phyloP scores from a whole-genome alignment of 2,888 invertebrate species.

The Dugesia japonica region DNA sequence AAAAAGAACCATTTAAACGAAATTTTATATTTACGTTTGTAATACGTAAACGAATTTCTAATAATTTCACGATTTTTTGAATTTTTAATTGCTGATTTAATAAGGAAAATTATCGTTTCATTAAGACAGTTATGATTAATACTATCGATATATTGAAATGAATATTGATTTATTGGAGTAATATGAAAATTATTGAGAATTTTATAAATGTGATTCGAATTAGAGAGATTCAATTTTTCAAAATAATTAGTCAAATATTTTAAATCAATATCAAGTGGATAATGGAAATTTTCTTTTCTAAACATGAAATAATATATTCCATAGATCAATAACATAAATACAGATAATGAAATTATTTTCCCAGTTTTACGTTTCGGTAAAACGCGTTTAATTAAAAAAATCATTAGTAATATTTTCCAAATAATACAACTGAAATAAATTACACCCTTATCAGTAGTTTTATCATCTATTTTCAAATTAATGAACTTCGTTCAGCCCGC shows the following conservation, averaged over 20 bases:
- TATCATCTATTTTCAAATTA: no score
- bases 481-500: no score
- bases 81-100: background rate
- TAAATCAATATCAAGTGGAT: background rate
- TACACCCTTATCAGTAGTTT: no score
- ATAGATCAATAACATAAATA: no score
- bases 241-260: background rate
- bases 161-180: background rate
- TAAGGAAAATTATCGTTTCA: background rate
- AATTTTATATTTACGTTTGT: background rate
- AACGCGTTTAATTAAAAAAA: no score
- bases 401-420: no score
- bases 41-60: background rate
- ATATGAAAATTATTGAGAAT: background rate
- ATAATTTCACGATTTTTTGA: background rate
- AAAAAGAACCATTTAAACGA: background rate
- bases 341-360: no score
- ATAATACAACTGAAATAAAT: no score
- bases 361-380: no score
- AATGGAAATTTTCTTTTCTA: background rate
- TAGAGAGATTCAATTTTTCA: background rate
- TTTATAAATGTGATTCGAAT: background rate
- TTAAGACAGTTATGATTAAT: background rate
- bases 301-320: no score
- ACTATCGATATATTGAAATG: background rate